phyloP scores from a whole-genome alignment of 2,113 vertebrate species.

The Ardeotis arabs region DNA sequence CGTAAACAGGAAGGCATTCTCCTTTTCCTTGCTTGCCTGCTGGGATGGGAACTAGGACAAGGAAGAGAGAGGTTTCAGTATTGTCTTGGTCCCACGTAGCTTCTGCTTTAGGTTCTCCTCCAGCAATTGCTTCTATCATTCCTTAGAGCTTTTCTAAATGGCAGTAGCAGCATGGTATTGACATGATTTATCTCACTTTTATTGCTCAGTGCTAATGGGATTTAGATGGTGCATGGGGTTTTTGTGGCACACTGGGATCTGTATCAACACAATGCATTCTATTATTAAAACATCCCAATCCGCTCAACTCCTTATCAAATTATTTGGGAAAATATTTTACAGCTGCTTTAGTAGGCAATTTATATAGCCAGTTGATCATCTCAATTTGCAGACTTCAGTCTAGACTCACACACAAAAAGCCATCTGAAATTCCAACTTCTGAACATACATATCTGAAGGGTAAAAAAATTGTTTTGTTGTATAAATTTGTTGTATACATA shows the following conservation, averaged over 20 bases:
- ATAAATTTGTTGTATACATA: neutral
- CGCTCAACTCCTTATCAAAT: neutral
- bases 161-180: neutral
- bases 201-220: conserved; percentile 17
- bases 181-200: conserved; percentile 7
- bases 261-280: neutral
- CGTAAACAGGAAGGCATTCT: neutral
- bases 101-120: neutral
- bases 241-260: neutral
- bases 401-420: neutral
- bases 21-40: neutral
- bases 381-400: neutral
- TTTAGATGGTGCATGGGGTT: neutral
- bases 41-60: neutral
- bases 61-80: neutral
- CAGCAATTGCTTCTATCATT: neutral
- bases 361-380: neutral
- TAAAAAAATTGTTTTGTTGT: neutral
- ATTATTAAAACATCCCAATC: neutral
- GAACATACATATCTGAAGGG: neutral
- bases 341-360: neutral
- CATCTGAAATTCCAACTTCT: neutral
- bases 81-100: neutral
- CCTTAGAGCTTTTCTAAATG: neutral
- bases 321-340: conserved; percentile 16